These are phyloP conservation scores for Cinclus cinclus DNA, from an alignment of 2,113 vertebrate genomes.

Conservation along the genomic window DNA sequence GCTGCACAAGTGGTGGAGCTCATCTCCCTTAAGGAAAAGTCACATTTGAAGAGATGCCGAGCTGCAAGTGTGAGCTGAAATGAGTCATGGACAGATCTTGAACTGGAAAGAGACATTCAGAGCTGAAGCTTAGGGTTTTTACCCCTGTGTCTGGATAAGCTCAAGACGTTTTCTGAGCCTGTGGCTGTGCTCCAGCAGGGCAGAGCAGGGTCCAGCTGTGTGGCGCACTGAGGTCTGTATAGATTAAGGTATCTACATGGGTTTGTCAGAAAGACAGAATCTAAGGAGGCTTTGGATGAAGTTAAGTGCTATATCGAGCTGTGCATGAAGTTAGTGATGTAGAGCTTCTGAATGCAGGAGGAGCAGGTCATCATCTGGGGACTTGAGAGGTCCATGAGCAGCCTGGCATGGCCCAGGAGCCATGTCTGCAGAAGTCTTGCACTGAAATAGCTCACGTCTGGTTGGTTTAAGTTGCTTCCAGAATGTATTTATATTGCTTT, in stretches of 20 bases:
- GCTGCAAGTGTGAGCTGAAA: background rate
- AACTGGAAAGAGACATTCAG: background rate
- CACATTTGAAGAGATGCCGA: background rate
- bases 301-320: background rate
- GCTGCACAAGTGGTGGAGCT: background rate
- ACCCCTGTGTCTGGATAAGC: background rate
- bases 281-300: background rate
- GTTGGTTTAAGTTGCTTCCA: background rate
- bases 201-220: background rate
- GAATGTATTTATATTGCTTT: background rate
- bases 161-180: background rate
- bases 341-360: background rate
- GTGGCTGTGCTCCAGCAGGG: background rate
- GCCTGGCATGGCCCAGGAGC: background rate
- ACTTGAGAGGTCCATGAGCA: background rate
- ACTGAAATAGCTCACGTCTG: background rate
- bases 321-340: too few species aligned
- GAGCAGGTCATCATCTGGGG: background rate
- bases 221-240: background rate
- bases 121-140: background rate
- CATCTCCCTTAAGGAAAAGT: background rate
- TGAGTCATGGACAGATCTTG: background rate
- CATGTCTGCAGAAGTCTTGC: background rate
- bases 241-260: background rate
- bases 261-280: background rate